phyloP scores from a whole-genome alignment of 2,888 invertebrate genomes.

The Seladonia tumulorum region DNA sequence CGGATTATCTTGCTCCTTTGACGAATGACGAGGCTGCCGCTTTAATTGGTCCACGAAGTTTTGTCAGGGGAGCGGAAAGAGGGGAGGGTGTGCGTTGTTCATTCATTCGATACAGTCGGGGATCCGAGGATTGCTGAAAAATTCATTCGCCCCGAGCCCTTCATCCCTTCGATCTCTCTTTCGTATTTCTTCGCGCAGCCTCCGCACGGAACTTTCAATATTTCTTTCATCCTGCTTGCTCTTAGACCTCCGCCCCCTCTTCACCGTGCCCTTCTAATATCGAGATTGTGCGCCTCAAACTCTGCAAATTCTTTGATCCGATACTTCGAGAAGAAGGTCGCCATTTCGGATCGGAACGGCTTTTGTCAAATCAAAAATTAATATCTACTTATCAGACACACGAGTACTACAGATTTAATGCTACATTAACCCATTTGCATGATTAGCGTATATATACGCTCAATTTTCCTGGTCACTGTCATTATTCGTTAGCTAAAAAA shows the following conservation, averaged over 20 bases:
- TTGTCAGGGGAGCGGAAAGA: not conserved
- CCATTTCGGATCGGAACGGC: not conserved
- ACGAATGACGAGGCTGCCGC: not conserved
- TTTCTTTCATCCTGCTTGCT: not conserved
- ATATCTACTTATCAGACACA: no score
- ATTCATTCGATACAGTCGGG: slow-evolving; percentile 3
- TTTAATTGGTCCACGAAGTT: slow-evolving; percentile 10
- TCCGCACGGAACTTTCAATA: not conserved
- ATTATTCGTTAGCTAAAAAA: no score
- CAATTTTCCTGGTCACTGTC: no score
- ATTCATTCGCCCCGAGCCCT: not conserved
- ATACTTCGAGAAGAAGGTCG: not conserved
- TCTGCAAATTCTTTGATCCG: not conserved
- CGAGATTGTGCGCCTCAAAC: not conserved
- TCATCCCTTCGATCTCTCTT: slow-evolving; percentile 4
- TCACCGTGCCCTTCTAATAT: not conserved
- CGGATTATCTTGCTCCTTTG: slow-evolving; percentile 8
- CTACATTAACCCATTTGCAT: no score
- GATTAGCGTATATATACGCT: no score
- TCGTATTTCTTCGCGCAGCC: slow-evolving; percentile 4
- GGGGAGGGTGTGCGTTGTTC: not conserved
- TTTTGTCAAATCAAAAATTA: not conserved
- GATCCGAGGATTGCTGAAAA: slow-evolving; percentile 2
- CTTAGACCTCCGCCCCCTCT: not conserved
- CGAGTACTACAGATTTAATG: no score